A percentile compares a stretch with the other conserved stretches of the same genome.
Conservation (phyloP, 2,797 vertebrate species). For the Falco biarmicus region DNA sequence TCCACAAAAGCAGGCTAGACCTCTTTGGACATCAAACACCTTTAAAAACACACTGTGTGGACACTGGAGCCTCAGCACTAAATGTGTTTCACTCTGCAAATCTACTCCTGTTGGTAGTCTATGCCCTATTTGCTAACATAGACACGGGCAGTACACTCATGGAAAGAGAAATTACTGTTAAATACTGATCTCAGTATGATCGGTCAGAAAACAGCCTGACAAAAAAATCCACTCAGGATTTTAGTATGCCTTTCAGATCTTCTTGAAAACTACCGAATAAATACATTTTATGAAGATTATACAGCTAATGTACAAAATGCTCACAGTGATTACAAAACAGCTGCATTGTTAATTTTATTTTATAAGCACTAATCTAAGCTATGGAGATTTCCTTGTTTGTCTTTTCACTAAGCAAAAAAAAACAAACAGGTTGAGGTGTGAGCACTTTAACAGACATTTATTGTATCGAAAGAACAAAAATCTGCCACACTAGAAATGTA, state of each 20-base stretch:
- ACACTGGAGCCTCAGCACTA: rapidly evolving
- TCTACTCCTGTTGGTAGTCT: neutral
- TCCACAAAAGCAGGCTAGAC: neutral
- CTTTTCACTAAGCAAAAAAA: neutral
- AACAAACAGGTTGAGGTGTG: neutral
- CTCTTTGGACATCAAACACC: neutral
- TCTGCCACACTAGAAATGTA: neutral
- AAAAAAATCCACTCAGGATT: neutral
- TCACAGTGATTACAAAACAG: neutral
- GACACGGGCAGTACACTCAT: neutral
- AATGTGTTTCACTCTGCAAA: neutral
- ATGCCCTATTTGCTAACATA: neutral
- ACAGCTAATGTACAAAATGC: neutral
- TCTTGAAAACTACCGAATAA: neutral
- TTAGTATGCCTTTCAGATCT: neutral
- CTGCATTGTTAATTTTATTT: neutral
- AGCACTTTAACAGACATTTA: neutral
- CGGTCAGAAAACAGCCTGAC: neutral
- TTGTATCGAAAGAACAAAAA: neutral
- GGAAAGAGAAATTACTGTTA: neutral
- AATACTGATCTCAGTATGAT: neutral
- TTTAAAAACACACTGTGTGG: neutral
- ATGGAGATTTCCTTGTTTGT: neutral
- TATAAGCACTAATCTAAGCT: neutral
- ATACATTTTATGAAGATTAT: neutral